Evolutionary conservation across 2,888 invertebrate genomes (phyloP).

Genomic region (Spialia ferax): DNA sequence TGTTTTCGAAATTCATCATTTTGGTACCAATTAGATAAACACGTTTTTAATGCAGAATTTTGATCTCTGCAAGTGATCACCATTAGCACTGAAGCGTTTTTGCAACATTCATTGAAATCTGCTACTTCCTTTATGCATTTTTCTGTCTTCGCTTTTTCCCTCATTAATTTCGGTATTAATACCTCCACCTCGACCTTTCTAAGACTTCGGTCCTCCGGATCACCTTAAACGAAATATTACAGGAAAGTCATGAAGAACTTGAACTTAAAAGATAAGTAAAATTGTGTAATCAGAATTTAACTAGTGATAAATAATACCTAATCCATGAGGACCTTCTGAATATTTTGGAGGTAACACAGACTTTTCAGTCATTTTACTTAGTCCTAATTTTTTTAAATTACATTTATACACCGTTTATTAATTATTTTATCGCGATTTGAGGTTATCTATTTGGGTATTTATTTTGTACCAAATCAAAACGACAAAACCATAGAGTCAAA

Average conservation of each 20-base stretch:
- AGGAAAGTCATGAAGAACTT: neutral
- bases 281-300: conserved; percentile 17
- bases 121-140: conserved; percentile 92
- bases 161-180: conserved; percentile 95
- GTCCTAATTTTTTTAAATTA: neutral
- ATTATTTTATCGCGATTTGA: neutral
- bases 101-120: conserved; percentile 91
- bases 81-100: conserved; percentile 89
- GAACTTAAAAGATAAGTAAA: neutral
- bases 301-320: conserved; percentile 68
- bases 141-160: conserved; percentile 92
- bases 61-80: conserved; percentile 91
- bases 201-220: conserved; percentile 93
- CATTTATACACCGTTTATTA: neutral
- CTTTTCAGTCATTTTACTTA: conserved; percentile 49
- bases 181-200: conserved; percentile 96
- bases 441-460: no score
- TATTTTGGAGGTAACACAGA: conserved; percentile 74
- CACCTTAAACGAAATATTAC: conserved; percentile 85
- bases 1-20: conserved; percentile 91
- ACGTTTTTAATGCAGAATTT: conserved; percentile 90
- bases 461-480: no score
- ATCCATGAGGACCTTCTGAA: conserved; percentile 84
- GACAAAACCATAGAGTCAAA: no score
- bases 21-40: conserved; percentile 91